Evolutionary conservation across 2,113 vertebrate species (phyloP).

Genomic region (Pedionomus torquatus): DNA sequence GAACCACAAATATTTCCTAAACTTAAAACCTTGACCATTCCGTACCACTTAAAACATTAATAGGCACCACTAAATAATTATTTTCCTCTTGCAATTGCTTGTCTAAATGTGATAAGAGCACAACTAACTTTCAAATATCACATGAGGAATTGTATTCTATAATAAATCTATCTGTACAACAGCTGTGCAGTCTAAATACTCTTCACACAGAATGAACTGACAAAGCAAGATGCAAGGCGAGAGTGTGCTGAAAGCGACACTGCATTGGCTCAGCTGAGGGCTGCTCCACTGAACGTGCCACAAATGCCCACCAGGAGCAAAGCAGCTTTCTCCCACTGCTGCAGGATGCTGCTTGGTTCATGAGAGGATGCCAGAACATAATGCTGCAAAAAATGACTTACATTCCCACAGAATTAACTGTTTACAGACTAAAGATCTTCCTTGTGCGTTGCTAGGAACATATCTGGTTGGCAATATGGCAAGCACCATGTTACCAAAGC

Average conservation of each 20-base stretch:
- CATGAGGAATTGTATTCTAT: neutral
- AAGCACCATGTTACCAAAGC: neutral
- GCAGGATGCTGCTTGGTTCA: neutral
- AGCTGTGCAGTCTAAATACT: slow-evolving; percentile 30
- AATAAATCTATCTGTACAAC: neutral
- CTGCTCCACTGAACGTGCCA: neutral
- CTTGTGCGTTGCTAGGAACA: neutral
- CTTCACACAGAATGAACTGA: neutral
- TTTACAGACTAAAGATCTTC: neutral
- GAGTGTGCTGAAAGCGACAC: neutral
- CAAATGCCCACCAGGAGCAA: neutral
- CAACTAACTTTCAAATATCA: neutral
- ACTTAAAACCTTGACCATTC: neutral
- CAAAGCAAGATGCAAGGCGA: slow-evolving; percentile 33
- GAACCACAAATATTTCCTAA: neutral
- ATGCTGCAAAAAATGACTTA: neutral
- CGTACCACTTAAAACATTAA: neutral
- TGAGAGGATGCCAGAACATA: neutral
- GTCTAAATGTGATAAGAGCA: neutral
- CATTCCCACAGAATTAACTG: neutral
- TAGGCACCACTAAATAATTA: neutral
- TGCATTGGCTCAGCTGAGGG: neutral
- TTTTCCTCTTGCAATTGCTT: neutral
- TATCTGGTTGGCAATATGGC: neutral
- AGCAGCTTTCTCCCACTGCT: neutral